Conservation (phyloP, 1,140 invertebrate species). For the Ephestia elutella region DNA sequence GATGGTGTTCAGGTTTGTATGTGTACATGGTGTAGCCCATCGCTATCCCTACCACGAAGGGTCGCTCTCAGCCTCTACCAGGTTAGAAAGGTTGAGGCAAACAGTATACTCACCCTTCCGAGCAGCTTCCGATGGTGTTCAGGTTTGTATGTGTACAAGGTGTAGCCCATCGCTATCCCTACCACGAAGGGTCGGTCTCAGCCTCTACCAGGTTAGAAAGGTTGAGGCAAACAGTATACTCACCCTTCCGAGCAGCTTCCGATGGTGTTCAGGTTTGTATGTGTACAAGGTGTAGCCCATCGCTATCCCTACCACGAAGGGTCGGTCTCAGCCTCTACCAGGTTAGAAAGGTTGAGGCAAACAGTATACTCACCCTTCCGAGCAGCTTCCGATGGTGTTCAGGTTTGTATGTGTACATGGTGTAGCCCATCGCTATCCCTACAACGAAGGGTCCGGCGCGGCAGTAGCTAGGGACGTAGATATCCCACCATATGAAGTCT, state of each 20-base stretch:
- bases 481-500: background rate
- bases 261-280: background rate
- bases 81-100: background rate
- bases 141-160: no score
- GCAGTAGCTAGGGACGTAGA: background rate
- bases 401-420: background rate
- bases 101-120: background rate
- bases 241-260: background rate
- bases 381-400: no score
- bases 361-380: no score
- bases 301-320: no score
- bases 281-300: no score
- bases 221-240: background rate
- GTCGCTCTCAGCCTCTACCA: no score
- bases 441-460: background rate
- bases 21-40: no score
- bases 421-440: background rate
- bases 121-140: background rate
- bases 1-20: background rate
- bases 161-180: no score
- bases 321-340: no score
- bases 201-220: background rate
- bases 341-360: no score
- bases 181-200: no score
- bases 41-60: no score